Base-by-base conservation (phyloP, 23 tunicate species). In the Phallusia fumigata region DNA sequence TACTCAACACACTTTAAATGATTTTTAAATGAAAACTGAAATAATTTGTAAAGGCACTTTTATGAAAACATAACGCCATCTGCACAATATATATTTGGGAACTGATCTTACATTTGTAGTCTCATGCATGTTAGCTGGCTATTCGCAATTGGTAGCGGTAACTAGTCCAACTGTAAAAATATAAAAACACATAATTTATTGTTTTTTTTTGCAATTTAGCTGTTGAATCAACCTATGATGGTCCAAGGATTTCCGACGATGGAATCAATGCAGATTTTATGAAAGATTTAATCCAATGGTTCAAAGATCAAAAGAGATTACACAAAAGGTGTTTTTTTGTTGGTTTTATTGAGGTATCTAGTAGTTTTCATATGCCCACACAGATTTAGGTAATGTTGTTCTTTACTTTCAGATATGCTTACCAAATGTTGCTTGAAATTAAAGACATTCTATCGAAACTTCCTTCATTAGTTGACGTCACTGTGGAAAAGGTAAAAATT, bases 241-340 rank as follows among this genome's bases (percentile, higher is more conserved):
- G 99, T 2, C 99, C 99, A 33, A 76, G 69, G 36, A 91, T 96
- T 24, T 82, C 93, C 18, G 93, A 91, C 26, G 85, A 82, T 52
- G 96, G 99, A 47, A 90, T 91, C 19, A 77, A 88, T 26, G 78
- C 83, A 30, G 85, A 81, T 21, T 96, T 96, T 74, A 91, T 91
- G 99, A 44, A 85, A 47, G 84, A 88, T 21, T 75, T 96, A 0
- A 65, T 90, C 32, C 72, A 87, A 19, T 58, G 73, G 19, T 93
- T 93, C 50, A 93, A 93, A 84, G 80, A 88, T 0, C 93, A 93
- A 79, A 82, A 91, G 40, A 90, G 85, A 74, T 58, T 91, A 28
- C 96, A 91, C 79, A 87, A 87, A 73, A 53, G 94, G 94, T 89
- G n/a, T n/a, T n/a, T n/a, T n/a, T n/a, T n/a, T n/a, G n/a, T n/a